Base-by-base conservation (phyloP, 2,888 invertebrate genomes). In the Polymixis flavicincta region DNA sequence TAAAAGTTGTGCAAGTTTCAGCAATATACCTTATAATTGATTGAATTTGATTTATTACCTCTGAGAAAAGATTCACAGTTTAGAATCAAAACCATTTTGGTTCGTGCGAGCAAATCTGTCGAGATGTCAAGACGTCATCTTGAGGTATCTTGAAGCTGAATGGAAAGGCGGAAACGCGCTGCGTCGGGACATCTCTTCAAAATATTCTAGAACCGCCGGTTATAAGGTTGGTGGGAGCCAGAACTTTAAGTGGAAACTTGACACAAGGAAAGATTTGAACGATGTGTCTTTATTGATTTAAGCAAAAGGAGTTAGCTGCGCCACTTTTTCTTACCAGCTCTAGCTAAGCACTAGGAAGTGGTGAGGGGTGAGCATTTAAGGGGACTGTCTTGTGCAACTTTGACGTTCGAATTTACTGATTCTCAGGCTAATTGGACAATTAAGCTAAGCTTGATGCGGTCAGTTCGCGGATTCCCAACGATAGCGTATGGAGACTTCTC, bases 101-200 rank as follows among this genome's bases (percentile, higher is more conserved):
- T 52, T 57, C 55, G 4, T 68, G 17, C 55, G 25, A 64, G 50
- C 45, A 13, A 22, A 37, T 25, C 45, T 57, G 25, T 48, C 14
- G 50, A 77, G 22, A n/a, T 48, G n/a, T 77, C n/a, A 14, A 64
- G 52, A 37, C 37, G 45, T 70, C 28, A 63, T 54, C 57, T 76
- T 57, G 50, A 73, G 68, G 42, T 55, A 69, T 55, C 42, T 65
- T 61, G 14, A 70, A 70, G 68, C 28, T 57, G 28, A 78, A 78
- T 48, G 25, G 28, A 28, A 79, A 66, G 55, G 5, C 42, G 55
- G 73, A 74, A 64, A 64, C 19, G 32, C n/a, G 25, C 6, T 57
- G 57, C 57, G 37, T 52, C n/a, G 19, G 19, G 48, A 22, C 32
- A 37, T 22, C 32, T 45, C n/a, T 70, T 60, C 14, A 69, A 52